Evolutionary conservation across 2,797 vertebrate species (phyloP).

Genomic region (Gouania willdenowi): DNA sequence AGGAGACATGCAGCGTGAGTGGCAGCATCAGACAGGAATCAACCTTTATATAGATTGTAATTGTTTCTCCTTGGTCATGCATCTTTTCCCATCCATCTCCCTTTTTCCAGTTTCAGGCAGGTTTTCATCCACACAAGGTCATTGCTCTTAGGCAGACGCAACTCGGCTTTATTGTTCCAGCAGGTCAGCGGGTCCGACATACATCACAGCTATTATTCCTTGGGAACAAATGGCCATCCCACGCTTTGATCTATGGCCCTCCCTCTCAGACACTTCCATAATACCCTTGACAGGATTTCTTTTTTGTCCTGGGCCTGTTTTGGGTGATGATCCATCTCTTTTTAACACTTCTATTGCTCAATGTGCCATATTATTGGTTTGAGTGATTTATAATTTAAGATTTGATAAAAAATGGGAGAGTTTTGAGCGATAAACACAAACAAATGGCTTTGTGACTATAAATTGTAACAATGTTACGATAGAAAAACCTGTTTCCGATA

Average conservation of each 20-base stretch:
- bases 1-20: slow-evolving; percentile 65
- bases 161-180: slow-evolving; percentile 75
- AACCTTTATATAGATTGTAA: slow-evolving; percentile 78
- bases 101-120: slow-evolving; percentile 56
- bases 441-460: slow-evolving; percentile 7
- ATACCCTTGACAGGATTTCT: slow-evolving; percentile 77
- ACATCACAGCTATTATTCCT: slow-evolving; percentile 80
- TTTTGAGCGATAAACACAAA: slow-evolving; percentile 37
- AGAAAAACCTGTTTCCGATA: too few relatives aligned
- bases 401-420: slow-evolving; percentile 51
- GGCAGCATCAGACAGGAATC: slow-evolving; percentile 66
- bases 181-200: slow-evolving; percentile 75
- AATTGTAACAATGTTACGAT: slow-evolving; percentile 10
- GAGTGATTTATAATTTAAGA: slow-evolving; percentile 63
- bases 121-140: slow-evolving; percentile 73
- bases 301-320: slow-evolving; percentile 65
- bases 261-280: slow-evolving; percentile 74
- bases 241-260: slow-evolving; percentile 78
- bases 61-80: slow-evolving; percentile 72
- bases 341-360: slow-evolving; percentile 45
- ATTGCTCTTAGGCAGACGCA: slow-evolving; percentile 74
- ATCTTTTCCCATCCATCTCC: slow-evolving; percentile 69
- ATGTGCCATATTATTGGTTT: slow-evolving; percentile 54
- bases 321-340: slow-evolving; percentile 69
- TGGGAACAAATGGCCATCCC: slow-evolving; percentile 78